phyloP scores from a whole-genome alignment of 2,888 invertebrate species.

The Drosophila prolongata region DNA sequence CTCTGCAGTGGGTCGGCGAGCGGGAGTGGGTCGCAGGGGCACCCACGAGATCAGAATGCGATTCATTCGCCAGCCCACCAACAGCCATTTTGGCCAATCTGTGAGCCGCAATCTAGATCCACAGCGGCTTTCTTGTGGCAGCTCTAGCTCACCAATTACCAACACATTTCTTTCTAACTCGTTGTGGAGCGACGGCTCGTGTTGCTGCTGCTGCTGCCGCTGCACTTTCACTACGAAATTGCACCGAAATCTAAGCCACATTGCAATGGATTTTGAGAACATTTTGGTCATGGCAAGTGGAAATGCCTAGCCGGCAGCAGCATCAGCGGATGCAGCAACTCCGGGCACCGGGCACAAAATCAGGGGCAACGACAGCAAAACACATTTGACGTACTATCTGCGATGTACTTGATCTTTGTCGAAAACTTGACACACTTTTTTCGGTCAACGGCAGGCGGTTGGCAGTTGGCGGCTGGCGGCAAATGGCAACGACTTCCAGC shows the following conservation, averaged over 20 bases:
- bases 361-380: slow-evolving; percentile 32
- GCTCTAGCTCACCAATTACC: slow-evolving; percentile 21
- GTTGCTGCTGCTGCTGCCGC: slow-evolving; percentile 10
- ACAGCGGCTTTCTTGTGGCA: slow-evolving; percentile 10
- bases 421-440: slow-evolving; percentile 82
- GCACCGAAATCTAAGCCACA: slow-evolving; percentile 54
- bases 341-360: not conserved
- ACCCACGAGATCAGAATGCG: slow-evolving; percentile 31
- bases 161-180: slow-evolving; percentile 37
- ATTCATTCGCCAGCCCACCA: slow-evolving; percentile 14
- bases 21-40: slow-evolving; percentile 22
- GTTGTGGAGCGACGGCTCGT: slow-evolving; percentile 15
- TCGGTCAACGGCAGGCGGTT: slow-evolving; percentile 61
- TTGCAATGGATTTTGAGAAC: slow-evolving; percentile 58
- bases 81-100: slow-evolving; percentile 16
- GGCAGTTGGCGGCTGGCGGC: slow-evolving; percentile 23
- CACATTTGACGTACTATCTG: slow-evolving; percentile 67
- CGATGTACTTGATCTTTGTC: slow-evolving; percentile 83
- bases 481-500: slow-evolving; percentile 58
- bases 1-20: slow-evolving; percentile 15
- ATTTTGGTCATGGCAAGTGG: slow-evolving; percentile 72
- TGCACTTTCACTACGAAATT: slow-evolving; percentile 66
- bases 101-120: slow-evolving; percentile 28
- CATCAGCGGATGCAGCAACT: slow-evolving; percentile 4
- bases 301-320: slow-evolving; percentile 40